These are phyloP conservation scores for Thryonomys swinderianus DNA, from an alignment of 2,113 vertebrate species.

Conservation along the genomic window DNA sequence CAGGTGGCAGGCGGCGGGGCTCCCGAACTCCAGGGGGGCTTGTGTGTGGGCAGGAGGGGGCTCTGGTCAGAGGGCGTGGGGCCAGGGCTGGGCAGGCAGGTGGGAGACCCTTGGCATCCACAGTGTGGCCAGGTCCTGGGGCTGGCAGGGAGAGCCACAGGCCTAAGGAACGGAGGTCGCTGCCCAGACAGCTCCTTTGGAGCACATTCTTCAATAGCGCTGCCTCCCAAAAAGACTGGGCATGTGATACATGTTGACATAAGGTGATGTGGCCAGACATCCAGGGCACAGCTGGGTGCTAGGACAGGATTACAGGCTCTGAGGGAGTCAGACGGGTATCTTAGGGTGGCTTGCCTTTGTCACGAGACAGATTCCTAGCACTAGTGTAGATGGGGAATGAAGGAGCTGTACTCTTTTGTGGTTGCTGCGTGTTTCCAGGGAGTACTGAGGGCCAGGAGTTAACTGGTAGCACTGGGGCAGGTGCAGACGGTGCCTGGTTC, in stretches of 20 bases:
- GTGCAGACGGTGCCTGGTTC: background rate
- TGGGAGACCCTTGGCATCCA: rapidly evolving
- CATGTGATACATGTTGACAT: background rate
- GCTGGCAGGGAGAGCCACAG: background rate
- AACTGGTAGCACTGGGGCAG: background rate
- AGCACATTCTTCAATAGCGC: background rate
- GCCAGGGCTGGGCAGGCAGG: background rate
- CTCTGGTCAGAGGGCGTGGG: background rate
- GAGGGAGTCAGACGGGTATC: background rate
- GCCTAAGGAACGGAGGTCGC: background rate
- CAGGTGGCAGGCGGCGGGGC: background rate
- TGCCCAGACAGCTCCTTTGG: background rate
- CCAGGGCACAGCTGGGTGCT: background rate
- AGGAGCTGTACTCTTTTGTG: too few relatives aligned
- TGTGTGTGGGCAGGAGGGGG: background rate
- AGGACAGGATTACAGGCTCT: rapidly evolving
- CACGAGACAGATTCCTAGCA: background rate
- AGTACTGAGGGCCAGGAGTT: background rate
- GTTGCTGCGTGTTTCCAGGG: background rate
- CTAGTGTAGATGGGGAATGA: rapidly evolving
- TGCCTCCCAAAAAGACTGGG: background rate
- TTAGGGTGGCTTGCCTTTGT: rapidly evolving
- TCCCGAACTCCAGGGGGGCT: background rate
- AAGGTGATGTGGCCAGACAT: background rate
- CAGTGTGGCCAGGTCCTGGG: too few relatives aligned